A percentile compares a stretch with the other conserved stretches of the same genome.
Conservation (phyloP, 2,113 vertebrate genomes). For the Callorhinus ursinus region DNA sequence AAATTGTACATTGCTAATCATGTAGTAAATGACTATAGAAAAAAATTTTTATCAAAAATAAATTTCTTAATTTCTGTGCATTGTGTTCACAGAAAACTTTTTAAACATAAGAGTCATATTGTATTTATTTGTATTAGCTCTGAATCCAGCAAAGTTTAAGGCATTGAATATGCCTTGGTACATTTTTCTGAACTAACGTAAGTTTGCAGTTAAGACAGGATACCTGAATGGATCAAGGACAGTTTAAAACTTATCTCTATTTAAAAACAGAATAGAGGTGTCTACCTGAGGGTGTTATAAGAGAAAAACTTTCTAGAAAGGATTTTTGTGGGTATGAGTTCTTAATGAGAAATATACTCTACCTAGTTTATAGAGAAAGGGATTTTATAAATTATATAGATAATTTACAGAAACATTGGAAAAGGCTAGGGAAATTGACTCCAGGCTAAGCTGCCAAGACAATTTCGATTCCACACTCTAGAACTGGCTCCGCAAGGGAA, state of each 20-base stretch:
- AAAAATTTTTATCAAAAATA: background rate
- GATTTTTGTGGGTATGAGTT: background rate
- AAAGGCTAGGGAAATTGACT: background rate
- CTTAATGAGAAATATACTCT: background rate
- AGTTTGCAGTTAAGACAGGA: conserved; percentile 1
- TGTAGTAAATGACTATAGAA: background rate
- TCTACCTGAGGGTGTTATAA: background rate
- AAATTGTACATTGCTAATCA: background rate
- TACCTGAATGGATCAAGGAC: background rate
- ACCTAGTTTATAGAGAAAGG: background rate
- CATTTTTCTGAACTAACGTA: background rate
- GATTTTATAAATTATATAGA: background rate
- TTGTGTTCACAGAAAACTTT: background rate
- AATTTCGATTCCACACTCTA: background rate
- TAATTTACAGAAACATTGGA: background rate
- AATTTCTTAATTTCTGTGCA: background rate
- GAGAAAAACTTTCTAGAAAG: background rate
- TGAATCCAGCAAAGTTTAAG: background rate
- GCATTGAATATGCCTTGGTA: background rate
- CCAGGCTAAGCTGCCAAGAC: background rate
- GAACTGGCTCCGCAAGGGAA: background rate
- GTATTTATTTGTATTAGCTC: background rate
- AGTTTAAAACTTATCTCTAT: background rate
- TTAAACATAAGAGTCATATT: background rate
- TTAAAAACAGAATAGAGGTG: background rate